Percentiles rank a stretch among this genome's conserved stretches.
Conservation (phyloP, 2,113 vertebrate genomes). For the Triplophysa dalaica region DNA sequence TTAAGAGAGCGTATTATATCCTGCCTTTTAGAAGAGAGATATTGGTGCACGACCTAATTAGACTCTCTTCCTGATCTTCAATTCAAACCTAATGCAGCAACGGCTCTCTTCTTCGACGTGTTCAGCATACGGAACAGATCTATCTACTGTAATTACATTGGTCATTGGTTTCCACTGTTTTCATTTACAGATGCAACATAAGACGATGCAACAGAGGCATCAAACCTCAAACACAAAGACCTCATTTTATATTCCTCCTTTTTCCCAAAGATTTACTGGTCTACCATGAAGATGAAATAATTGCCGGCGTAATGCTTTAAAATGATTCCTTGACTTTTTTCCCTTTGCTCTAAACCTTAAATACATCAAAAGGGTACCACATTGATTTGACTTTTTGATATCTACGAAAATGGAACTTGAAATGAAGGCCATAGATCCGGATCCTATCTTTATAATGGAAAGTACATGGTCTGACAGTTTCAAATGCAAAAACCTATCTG, state of each 20-base stretch:
- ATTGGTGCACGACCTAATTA: conserved; percentile 65
- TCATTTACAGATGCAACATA: conserved; percentile 25
- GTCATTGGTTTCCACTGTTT: conserved; percentile 21
- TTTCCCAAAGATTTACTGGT: conserved; percentile 40
- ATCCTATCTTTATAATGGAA: conserved; percentile 95
- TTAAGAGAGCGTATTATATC: conserved; percentile 64
- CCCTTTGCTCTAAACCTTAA: conserved; percentile 74
- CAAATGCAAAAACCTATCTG: conserved; percentile 79
- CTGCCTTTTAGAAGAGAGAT: conserved; percentile 57
- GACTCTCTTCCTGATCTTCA: conserved; percentile 48
- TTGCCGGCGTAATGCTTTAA: conserved; percentile 78
- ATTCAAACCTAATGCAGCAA: conserved; percentile 3
- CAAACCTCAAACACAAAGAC: conserved; percentile 26
- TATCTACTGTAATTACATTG: conserved; percentile 53
- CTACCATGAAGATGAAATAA: conserved; percentile 52
- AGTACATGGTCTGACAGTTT: conserved; percentile 88
- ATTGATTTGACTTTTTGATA: conserved; percentile 93
- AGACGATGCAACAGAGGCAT: background rate
- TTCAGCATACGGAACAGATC: conserved; percentile 69
- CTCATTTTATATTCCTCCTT: conserved; percentile 1
- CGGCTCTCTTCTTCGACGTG: conserved; percentile 30
- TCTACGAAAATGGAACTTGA: conserved; percentile 88
- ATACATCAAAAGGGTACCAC: conserved; percentile 88
- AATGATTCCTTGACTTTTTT: conserved; percentile 78
- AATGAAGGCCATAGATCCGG: conserved; percentile 84